These are phyloP conservation scores for Chlorospingus semifuscus DNA, from an alignment of 2,797 vertebrate genomes.

Conservation along the genomic window DNA sequence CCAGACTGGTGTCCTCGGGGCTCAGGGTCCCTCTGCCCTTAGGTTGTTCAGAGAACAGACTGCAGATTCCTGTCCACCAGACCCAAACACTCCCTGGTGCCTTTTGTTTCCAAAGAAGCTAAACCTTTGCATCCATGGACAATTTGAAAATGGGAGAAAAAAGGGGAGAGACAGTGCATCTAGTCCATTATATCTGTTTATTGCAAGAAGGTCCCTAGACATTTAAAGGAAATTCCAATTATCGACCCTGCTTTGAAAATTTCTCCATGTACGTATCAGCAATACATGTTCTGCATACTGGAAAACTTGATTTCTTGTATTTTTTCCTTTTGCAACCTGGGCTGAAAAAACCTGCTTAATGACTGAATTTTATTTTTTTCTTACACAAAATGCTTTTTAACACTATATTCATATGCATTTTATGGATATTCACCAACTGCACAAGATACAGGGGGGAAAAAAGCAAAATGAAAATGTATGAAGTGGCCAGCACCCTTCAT, in stretches of 20 bases:
- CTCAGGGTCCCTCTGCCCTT: neutral
- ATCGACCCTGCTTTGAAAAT: fast-evolving
- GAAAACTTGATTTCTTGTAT: neutral
- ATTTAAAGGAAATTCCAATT: neutral
- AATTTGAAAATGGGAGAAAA: neutral
- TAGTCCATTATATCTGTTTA: neutral
- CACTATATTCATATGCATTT: neutral
- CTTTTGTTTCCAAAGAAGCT: neutral
- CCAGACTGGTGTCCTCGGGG: neutral
- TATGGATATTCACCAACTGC: constrained; percentile 1
- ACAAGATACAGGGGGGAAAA: neutral
- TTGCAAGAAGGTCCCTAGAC: neutral
- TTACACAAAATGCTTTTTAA: constrained; percentile 2
- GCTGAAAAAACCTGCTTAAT: neutral
- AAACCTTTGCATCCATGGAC: neutral
- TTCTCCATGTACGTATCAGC: fast-evolving
- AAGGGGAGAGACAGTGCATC: neutral
- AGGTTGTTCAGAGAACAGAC: neutral
- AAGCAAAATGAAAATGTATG: neutral
- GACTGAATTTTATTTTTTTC: neutral
- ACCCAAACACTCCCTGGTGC: fast-evolving
- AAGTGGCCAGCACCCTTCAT: neutral
- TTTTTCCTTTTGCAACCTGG: neutral
- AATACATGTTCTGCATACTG: neutral
- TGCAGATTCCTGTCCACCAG: neutral